Base-by-base conservation (phyloP, 2,797 vertebrate genomes). In the Taeniopygia guttata region DNA sequence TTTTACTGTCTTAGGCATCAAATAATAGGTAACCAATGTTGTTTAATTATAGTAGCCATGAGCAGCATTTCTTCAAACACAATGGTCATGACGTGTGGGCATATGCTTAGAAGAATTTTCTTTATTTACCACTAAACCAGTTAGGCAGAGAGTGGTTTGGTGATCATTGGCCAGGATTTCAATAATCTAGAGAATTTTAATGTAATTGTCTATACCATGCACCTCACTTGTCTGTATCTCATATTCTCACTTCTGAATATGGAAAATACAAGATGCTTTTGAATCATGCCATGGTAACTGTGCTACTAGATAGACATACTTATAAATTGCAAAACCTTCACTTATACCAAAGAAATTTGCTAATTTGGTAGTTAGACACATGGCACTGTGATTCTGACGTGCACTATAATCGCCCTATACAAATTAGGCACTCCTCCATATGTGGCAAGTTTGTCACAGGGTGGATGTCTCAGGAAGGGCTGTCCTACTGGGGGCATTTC, bases 361-460 rank as follows among this genome's bases (percentile, higher is more conserved):
- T 76, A 16, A 72, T 64, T 74, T 60, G 63, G 8, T 51, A 69
- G 8, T 40, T 52, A 66, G 43, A 58, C 19, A 62, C 8, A 22
- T 18, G 11, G 16, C 20, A 29, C 9, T 74, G 22, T 19, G 40
- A 51, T 48, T 52, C 43, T 80, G 48, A 73, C 1, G 0, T 13
- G 9, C 23, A 8, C 59, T 84, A 14, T 23, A 27, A 43, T 84
- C 40, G 51, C 16, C 17, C 72, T 23, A 15, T n/a, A n/a, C 13
- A 10, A 55, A n/a, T n/a, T 13, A 55, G 27, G 19, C 43, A 9
- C 11, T 0, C 22, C 36, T 84, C 25, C n/a, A 0, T 51, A 12
- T 11, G 16, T 74, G 40, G 16, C 23, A 60, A 30, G 51, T 81
- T 54, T 22, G 62, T n/a, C 32, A 23, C 0, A 6, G 26, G 23